Conservation (phyloP, 1,140 invertebrate species). For the Drosophila fuyamai region DNA sequence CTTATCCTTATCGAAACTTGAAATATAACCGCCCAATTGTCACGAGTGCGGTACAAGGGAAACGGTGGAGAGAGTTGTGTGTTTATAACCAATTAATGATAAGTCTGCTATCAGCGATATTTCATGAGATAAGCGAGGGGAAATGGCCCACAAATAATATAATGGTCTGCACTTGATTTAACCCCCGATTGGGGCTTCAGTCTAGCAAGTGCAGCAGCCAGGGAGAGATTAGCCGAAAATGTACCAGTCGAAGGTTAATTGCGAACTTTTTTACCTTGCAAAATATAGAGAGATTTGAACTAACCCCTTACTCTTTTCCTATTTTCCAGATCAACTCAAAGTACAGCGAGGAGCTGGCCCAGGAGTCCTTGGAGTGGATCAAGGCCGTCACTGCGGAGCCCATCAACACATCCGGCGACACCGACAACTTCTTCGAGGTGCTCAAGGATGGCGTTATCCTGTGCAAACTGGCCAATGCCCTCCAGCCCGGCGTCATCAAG, state of each 20-base stretch:
- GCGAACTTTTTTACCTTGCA: no score
- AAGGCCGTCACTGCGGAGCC: constrained; percentile 92
- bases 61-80: constrained; percentile 6
- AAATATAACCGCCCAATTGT: constrained; percentile 55
- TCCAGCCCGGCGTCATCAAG: constrained; percentile 92
- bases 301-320: not conserved
- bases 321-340: constrained; percentile 94
- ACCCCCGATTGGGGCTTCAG: constrained; percentile 34
- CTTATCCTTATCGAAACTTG: constrained; percentile 62
- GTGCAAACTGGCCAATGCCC: constrained; percentile 93
- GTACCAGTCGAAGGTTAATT: no score
- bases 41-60: constrained; percentile 18
- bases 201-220: constrained; percentile 21
- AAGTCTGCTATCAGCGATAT: constrained; percentile 62
- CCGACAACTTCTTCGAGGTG: constrained; percentile 96
- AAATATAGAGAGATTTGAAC: not conserved
- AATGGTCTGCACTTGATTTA: constrained; percentile 34
- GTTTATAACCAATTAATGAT: constrained; percentile 72
- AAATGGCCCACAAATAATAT: constrained; percentile 40
- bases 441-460: constrained; percentile 94
- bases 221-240: constrained; percentile 22
- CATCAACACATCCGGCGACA: constrained; percentile 92
- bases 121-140: constrained; percentile 42
- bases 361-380: constrained; percentile 96
- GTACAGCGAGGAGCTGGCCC: constrained; percentile 96